Evolutionary conservation across 1,140 invertebrate genomes (phyloP).

Genomic region (Sycophila sp.): DNA sequence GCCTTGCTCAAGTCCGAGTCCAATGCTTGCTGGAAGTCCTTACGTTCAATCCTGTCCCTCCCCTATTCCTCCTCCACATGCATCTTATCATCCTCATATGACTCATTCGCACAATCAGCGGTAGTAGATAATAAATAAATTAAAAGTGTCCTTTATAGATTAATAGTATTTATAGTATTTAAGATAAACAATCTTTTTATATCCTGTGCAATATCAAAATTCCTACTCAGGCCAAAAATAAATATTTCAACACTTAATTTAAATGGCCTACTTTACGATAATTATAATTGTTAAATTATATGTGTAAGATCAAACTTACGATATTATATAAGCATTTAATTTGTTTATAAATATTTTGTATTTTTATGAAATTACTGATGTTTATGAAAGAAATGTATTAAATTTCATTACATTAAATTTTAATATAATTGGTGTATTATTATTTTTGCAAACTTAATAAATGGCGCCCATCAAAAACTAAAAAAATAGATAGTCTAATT

Average conservation of each 20-base stretch:
- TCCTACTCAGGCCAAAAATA: conserved; percentile 24
- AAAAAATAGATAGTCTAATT: too few species aligned
- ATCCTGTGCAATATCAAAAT: conserved; percentile 25
- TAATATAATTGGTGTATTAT: neutral
- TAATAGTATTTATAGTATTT: conserved; percentile 29
- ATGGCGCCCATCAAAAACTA: too few species aligned
- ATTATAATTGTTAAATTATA: conserved; percentile 29
- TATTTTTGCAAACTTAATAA: conserved; percentile 8
- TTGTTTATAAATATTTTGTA: conserved; percentile 8
- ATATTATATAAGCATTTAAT: conserved; percentile 12
- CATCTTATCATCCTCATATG: conserved; percentile 70
- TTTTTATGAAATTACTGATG: neutral
- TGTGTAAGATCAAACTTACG: conserved; percentile 21
- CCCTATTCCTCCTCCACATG: conserved; percentile 70
- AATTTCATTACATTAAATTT: neutral
- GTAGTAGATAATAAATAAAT: conserved; percentile 64
- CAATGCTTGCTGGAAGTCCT: conserved; percentile 64
- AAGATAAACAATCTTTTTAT: conserved; percentile 15
- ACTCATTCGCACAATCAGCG: conserved; percentile 77
- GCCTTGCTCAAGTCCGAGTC: conserved; percentile 69
- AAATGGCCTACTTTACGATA: conserved; percentile 6
- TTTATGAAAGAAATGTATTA: neutral
- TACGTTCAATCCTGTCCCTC: conserved; percentile 72
- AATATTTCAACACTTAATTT: neutral
- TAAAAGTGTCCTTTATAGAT: neutral